Evolutionary conservation across 2,113 vertebrate genomes (phyloP).

Genomic region (Labrus mixtus): DNA sequence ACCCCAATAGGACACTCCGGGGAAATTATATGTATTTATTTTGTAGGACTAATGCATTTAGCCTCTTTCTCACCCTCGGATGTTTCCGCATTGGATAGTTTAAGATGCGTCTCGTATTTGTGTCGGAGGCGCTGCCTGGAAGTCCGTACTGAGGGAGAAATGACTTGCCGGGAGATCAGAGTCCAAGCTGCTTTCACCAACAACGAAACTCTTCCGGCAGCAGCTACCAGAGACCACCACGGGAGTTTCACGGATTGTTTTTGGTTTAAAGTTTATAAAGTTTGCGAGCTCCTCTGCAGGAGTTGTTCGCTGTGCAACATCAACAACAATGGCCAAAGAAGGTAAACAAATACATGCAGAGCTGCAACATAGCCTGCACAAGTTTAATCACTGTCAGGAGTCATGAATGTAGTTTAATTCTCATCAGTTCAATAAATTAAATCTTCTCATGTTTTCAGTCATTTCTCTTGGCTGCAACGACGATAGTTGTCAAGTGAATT

Average conservation of each 20-base stretch:
- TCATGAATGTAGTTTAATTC: background rate
- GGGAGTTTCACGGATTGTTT: background rate
- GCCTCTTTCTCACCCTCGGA: too few relatives aligned
- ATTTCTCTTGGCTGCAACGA: too few relatives aligned
- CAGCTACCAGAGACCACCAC: background rate
- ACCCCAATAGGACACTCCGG: too few relatives aligned
- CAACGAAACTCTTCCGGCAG: background rate
- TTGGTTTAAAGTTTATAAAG: background rate
- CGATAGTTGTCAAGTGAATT: too few relatives aligned
- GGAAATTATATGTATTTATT: too few relatives aligned
- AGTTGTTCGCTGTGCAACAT: background rate
- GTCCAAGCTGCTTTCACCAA: background rate
- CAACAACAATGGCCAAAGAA: background rate
- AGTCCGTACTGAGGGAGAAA: background rate
- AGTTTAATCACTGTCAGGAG: background rate
- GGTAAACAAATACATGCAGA: background rate
- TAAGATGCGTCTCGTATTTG: too few relatives aligned
- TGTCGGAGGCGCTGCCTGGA: background rate
- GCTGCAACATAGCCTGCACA: background rate
- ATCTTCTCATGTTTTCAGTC: background rate
- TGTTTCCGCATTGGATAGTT: too few relatives aligned
- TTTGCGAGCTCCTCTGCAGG: background rate
- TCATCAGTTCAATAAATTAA: too few relatives aligned
- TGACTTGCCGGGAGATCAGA: background rate
- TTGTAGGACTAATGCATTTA: too few relatives aligned